Evolutionary conservation across 2,888 invertebrate species (phyloP).

Genomic region (Synanthedon myopaeformis): DNA sequence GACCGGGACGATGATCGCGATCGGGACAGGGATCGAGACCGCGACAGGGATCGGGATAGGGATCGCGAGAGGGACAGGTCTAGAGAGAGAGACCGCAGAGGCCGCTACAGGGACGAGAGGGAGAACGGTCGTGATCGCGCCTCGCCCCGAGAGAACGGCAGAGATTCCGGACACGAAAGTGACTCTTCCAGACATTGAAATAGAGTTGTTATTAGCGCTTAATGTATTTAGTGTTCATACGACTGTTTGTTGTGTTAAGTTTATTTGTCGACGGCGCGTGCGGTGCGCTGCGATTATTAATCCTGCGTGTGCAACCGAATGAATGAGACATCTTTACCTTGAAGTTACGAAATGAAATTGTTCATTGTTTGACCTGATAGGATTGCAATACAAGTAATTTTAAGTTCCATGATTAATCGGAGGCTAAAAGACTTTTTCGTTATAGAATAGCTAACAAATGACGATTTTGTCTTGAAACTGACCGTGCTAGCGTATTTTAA

Average conservation of each 20-base stretch:
- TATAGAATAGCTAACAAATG: constrained; percentile 27
- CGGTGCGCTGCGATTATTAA: neutral
- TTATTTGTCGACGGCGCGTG: neutral
- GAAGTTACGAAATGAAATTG: constrained; percentile 31
- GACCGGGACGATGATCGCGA: constrained; percentile 49
- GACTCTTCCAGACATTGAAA: constrained; percentile 62
- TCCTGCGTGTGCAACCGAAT: neutral
- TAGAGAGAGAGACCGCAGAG: constrained; percentile 26
- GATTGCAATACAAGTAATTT: constrained; percentile 43
- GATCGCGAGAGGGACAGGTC: constrained; percentile 35
- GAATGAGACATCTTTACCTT: constrained; percentile 46
- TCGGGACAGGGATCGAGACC: constrained; percentile 37
- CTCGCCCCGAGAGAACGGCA: constrained; percentile 57
- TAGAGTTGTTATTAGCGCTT: neutral
- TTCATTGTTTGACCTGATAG: constrained; percentile 22
- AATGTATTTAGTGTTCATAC: neutral
- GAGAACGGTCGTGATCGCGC: constrained; percentile 60
- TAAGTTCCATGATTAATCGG: constrained; percentile 41
- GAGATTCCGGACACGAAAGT: constrained; percentile 66
- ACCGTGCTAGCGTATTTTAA: constrained; percentile 6
- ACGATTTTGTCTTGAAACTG: neutral
- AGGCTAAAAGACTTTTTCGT: constrained; percentile 43
- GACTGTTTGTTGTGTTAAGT: constrained; percentile 1
- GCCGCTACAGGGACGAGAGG: constrained; percentile 45
- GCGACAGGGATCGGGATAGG: constrained; percentile 30